A percentile compares a stretch with the other conserved stretches of the same genome.
Evolutionary conservation across 2,113 vertebrate species (phyloP).

Genomic region (Microtus oregoni): DNA sequence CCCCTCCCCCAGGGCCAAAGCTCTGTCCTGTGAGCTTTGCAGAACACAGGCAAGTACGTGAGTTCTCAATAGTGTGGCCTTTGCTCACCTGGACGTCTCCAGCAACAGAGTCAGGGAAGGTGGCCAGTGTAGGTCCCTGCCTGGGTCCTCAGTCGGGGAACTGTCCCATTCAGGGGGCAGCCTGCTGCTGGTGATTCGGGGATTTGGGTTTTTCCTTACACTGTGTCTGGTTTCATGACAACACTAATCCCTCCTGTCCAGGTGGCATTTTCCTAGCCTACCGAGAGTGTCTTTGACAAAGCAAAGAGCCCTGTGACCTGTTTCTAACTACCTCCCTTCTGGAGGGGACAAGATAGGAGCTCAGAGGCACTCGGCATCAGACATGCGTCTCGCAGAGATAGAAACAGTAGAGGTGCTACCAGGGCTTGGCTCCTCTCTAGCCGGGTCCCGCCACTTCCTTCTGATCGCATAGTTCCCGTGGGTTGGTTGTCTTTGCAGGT

Average conservation of each 20-base stretch:
- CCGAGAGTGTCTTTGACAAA: neutral
- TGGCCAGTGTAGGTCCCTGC: rapidly evolving
- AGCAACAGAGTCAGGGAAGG: neutral
- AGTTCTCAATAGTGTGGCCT: neutral
- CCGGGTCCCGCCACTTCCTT: neutral
- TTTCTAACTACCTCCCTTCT: neutral
- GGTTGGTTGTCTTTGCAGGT: neutral
- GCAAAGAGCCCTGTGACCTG: neutral
- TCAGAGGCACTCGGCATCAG: neutral
- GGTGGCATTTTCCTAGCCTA: neutral
- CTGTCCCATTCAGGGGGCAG: neutral
- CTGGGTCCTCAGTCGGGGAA: rapidly evolving
- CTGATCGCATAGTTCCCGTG: rapidly evolving
- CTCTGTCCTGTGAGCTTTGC: rapidly evolving
- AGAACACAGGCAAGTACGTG: rapidly evolving
- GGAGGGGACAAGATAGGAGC: neutral
- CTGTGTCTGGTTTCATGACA: neutral
- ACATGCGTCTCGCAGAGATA: neutral
- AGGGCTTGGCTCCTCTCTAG: rapidly evolving
- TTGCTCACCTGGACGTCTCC: neutral
- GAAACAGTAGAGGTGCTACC: too few relatives aligned
- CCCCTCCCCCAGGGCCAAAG: neutral
- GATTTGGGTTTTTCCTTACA: neutral
- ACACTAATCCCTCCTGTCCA: neutral
- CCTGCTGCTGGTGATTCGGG: neutral